phyloP scores from a whole-genome alignment of 2,113 vertebrate genomes.

The Labrus mixtus region DNA sequence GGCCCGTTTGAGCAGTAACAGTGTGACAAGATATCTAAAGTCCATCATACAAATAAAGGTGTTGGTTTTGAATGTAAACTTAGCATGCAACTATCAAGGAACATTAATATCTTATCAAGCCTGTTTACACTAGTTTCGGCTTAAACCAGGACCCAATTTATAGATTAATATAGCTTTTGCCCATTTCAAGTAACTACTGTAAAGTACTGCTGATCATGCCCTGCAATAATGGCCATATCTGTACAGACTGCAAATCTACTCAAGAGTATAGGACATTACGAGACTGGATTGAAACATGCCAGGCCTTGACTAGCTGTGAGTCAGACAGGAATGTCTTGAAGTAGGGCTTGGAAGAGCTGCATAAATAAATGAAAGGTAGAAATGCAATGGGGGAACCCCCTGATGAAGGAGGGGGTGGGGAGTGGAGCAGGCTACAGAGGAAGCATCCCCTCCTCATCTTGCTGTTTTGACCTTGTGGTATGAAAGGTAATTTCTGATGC shows the following conservation, averaged over 20 bases:
- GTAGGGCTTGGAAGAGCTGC: slow-evolving; percentile 13
- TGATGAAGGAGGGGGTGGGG: slow-evolving; percentile 35
- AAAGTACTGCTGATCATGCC: not conserved
- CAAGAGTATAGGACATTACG: slow-evolving; percentile 17
- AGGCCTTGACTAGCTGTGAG: slow-evolving; percentile 6
- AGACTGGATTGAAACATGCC: slow-evolving; percentile 3
- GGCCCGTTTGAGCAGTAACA: not conserved
- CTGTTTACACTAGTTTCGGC: too few species aligned
- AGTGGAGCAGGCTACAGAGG: slow-evolving; percentile 7
- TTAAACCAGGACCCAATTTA: not conserved
- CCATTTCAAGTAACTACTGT: not conserved
- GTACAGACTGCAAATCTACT: not conserved
- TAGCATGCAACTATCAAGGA: not conserved
- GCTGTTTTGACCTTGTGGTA: slow-evolving; percentile 67
- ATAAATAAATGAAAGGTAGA: slow-evolving; percentile 75
- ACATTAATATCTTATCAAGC: not conserved
- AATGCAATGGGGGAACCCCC: slow-evolving; percentile 50
- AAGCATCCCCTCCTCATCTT: slow-evolving; percentile 40
- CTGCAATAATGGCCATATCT: not conserved
- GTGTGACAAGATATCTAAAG: not conserved
- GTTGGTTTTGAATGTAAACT: not conserved
- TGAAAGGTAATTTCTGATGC: not conserved
- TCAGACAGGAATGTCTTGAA: slow-evolving; percentile 28
- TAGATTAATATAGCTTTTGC: not conserved
- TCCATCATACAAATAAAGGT: not conserved